phyloP scores from a whole-genome alignment of 23 tunicate species.

The Ciona savignyi region DNA sequence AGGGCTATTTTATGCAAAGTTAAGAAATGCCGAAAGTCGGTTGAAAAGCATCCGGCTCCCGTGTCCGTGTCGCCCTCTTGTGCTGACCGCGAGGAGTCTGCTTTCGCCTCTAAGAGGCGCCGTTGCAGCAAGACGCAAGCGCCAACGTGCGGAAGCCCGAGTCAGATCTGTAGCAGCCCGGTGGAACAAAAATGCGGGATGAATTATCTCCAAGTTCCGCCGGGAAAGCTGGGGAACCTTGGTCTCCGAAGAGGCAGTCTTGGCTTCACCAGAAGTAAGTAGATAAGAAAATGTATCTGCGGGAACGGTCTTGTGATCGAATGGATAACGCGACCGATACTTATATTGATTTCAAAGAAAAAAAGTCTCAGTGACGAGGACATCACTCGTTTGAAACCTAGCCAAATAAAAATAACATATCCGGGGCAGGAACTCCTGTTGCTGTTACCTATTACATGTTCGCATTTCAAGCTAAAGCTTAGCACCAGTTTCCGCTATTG shows the following conservation, averaged over 20 bases:
- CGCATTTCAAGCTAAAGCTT: too few species aligned
- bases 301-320: too few species aligned
- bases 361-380: too few species aligned
- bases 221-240: not conserved
- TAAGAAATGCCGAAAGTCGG: constrained; percentile 69
- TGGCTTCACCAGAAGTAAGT: not conserved
- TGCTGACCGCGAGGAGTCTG: constrained; percentile 3
- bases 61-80: constrained; percentile 27
- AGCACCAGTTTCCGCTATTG: too few species aligned
- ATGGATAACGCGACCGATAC: too few species aligned
- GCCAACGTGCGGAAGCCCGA: not conserved
- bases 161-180: not conserved
- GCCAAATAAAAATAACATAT: too few species aligned
- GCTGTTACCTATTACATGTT: too few species aligned
- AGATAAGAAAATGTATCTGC: not conserved
- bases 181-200: constrained; percentile 3
- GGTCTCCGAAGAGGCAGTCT: not conserved
- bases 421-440: too few species aligned
- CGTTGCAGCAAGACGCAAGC: not conserved
- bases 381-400: too few species aligned
- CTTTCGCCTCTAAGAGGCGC: not conserved
- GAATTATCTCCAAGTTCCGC: constrained; percentile 44
- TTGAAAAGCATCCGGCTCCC: constrained; percentile 63
- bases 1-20: constrained; percentile 62
- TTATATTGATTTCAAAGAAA: too few species aligned